Percentiles rank a stretch among this genome's conserved stretches.
Conservation (phyloP, 1,140 invertebrate genomes). For the Uloborus diversus region DNA sequence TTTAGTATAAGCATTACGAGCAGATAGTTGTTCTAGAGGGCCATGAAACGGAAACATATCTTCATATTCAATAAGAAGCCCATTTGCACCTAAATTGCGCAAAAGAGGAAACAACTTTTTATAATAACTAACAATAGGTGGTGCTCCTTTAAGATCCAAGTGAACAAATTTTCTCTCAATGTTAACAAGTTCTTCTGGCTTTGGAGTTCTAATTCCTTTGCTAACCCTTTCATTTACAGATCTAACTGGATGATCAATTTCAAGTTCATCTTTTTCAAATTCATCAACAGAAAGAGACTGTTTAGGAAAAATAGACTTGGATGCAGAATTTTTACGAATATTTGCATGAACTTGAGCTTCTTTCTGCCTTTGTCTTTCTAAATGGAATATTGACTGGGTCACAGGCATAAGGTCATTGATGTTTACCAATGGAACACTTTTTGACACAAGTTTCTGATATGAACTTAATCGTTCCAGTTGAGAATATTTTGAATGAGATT, state of each 20-base stretch:
- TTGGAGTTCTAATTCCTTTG: conserved; percentile 24
- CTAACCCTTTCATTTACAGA: conserved; percentile 31
- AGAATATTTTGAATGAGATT: conserved; percentile 44
- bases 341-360: conserved; percentile 52
- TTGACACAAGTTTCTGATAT: conserved; percentile 8
- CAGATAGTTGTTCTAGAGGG: conserved; percentile 69
- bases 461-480: neutral
- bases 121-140: conserved; percentile 70
- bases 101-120: conserved; percentile 75
- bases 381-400: conserved; percentile 49
- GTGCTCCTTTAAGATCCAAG: conserved; percentile 90
- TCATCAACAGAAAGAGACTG: neutral
- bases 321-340: conserved; percentile 25
- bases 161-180: conserved; percentile 73
- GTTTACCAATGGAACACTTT: conserved; percentile 42
- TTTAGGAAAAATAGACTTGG: neutral
- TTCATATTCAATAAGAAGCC: conserved; percentile 69
- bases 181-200: conserved; percentile 36
- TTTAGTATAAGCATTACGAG: conserved; percentile 68
- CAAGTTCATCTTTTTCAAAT: conserved; percentile 18
- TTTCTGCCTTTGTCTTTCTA: conserved; percentile 40
- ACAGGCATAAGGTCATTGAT: conserved; percentile 52
- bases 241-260: conserved; percentile 30
- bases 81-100: conserved; percentile 72
- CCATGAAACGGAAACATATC: conserved; percentile 70